A percentile compares a stretch with the other conserved stretches of the same genome.
These are phyloP conservation scores for Chionodraco myersi DNA, from an alignment of 2,113 vertebrate genomes.

Conservation along the genomic window DNA sequence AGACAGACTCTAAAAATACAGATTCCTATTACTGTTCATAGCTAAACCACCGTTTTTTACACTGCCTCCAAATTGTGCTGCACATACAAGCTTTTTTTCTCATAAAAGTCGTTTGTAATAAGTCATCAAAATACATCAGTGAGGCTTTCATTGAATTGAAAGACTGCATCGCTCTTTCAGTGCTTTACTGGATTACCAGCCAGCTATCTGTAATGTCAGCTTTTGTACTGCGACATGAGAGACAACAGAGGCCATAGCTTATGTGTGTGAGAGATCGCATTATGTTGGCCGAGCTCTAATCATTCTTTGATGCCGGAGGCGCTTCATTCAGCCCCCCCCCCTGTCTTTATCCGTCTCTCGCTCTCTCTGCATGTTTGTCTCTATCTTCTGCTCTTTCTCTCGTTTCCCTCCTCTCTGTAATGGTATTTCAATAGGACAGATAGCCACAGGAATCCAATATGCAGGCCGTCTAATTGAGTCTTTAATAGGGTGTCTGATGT, in stretches of 20 bases:
- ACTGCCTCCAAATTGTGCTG: neutral
- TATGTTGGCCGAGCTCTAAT: slow-evolving; percentile 68
- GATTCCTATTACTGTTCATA: slow-evolving; percentile 9
- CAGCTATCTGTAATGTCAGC: slow-evolving; percentile 63
- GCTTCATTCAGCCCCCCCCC: slow-evolving; percentile 45
- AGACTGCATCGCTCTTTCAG: slow-evolving; percentile 30
- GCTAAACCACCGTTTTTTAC: neutral
- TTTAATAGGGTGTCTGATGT: slow-evolving; percentile 75
- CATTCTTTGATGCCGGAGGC: slow-evolving; percentile 67
- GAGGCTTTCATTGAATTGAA: slow-evolving; percentile 48
- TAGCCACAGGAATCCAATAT: slow-evolving; percentile 76
- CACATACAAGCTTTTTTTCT: slow-evolving; percentile 1
- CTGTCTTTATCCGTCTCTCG: slow-evolving; percentile 42
- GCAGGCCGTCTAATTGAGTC: slow-evolving; percentile 74
- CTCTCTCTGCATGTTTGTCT: slow-evolving; percentile 45
- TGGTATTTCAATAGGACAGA: slow-evolving; percentile 76
- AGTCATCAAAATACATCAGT: slow-evolving; percentile 39
- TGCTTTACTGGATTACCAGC: slow-evolving; percentile 59
- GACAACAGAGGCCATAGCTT: slow-evolving; percentile 60
- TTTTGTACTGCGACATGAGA: slow-evolving; percentile 50
- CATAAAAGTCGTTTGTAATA: slow-evolving; percentile 27
- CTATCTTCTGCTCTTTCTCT: slow-evolving; percentile 66
- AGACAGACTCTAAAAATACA: slow-evolving; percentile 38
- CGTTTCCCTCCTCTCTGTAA: slow-evolving; percentile 56
- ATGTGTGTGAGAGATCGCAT: slow-evolving; percentile 55